Base-by-base conservation (phyloP, 1,140 invertebrate genomes). In the Hermatobates lingyangjiaoensis region DNA sequence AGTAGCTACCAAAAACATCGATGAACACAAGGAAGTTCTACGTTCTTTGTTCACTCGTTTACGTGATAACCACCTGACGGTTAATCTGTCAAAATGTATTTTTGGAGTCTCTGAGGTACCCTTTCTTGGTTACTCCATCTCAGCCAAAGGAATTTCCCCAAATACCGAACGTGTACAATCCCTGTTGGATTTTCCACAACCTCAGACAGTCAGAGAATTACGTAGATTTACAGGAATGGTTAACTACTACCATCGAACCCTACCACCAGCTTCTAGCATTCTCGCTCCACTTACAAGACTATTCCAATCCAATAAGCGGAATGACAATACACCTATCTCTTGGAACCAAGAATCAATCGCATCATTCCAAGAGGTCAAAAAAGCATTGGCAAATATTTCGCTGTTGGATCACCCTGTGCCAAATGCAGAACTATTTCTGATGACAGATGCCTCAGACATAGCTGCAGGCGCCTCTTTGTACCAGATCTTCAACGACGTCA, bases 101-200 rank as follows among this genome's bases (percentile, higher is more conserved):
- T 56, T 62, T 47, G 59, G 53, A 1, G 49, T 40, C 18, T 18
- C 28, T 26, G 14, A 21, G 12, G 24, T 47, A 21, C 12, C 24
- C 7, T 68, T 65, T 45, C 56, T 68, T 0, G 64, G 64, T 5
- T 58, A 62, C 52, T 34, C 15, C 0, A 51, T 67, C 18, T 51
- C 44, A 24, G 7, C 20, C 1, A 18, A 53, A 10, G 65, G 64
- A 7, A 57, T 60, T 21, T 30, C 34, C 28, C 59, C 62, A 1
- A 46, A 55, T 1, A 27, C 38, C 2, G 53, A 57, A 1, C 54
- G 58, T 50, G 30, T 61, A 1, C 12, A 55, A 7, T 56, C 58
- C 0, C 60, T 66, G 18, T 3, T 24, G 1, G 48, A 61, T 1
- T 62, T 54, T 44, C 56, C 60, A 20, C 38, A 27, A 25, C 55